phyloP scores from a whole-genome alignment of 2,113 vertebrate species.

The Pachypanchax playfairii region DNA sequence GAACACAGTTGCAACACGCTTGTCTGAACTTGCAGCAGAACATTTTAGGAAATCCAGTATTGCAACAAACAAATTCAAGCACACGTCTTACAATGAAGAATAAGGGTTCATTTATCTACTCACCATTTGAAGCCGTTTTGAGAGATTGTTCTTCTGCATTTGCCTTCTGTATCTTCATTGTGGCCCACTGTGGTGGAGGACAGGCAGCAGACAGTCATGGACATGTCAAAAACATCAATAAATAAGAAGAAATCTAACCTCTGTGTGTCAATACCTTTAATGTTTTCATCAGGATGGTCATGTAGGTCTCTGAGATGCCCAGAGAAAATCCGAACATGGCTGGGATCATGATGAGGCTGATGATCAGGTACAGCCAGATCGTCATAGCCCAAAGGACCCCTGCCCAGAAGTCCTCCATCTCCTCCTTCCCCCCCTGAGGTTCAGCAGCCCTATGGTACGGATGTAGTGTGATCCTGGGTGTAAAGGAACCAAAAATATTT shows the following conservation, averaged over 20 bases:
- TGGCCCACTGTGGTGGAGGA: slow-evolving; percentile 89
- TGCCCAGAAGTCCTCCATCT: slow-evolving; percentile 83
- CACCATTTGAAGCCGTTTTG: slow-evolving; percentile 82
- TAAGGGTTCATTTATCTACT: slow-evolving; percentile 39
- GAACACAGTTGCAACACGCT: slow-evolving; percentile 22
- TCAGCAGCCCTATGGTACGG: slow-evolving; percentile 29
- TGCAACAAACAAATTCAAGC: slow-evolving; percentile 1
- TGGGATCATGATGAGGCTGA: slow-evolving; percentile 87
- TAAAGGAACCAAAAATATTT: background rate
- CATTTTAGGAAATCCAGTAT: slow-evolving; percentile 41
- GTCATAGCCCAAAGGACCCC: slow-evolving; percentile 63
- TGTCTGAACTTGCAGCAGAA: slow-evolving; percentile 31
- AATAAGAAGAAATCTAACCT: background rate
- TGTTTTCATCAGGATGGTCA: slow-evolving; percentile 89
- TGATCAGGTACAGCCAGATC: slow-evolving; percentile 80
- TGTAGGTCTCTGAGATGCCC: slow-evolving; percentile 92
- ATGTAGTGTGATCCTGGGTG: slow-evolving; percentile 4
- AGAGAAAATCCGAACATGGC: slow-evolving; percentile 91
- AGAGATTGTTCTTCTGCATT: slow-evolving; percentile 67
- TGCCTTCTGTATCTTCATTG: slow-evolving; percentile 86
- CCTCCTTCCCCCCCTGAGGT: slow-evolving; percentile 68
- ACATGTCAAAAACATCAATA: background rate
- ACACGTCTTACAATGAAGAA: slow-evolving; percentile 42
- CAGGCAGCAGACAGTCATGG: slow-evolving; percentile 3
- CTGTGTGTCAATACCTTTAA: slow-evolving; percentile 86